phyloP scores from a whole-genome alignment of 1,140 invertebrate genomes.

The Cydia splendana region DNA sequence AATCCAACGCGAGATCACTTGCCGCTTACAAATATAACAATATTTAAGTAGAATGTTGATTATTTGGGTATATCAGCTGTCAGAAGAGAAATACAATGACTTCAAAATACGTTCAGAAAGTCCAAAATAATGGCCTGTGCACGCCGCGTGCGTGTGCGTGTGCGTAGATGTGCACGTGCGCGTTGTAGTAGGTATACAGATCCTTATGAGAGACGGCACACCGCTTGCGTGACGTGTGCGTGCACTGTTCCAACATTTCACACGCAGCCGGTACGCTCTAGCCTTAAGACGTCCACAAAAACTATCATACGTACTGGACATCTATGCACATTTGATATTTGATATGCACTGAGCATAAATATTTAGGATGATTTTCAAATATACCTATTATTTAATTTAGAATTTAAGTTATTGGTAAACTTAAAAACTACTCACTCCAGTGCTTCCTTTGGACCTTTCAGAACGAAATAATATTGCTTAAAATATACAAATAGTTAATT shows the following conservation, averaged over 20 bases:
- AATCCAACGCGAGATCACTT: slow-evolving; percentile 36
- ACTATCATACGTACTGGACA: background rate
- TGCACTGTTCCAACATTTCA: too few relatives aligned
- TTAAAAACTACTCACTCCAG: too few relatives aligned
- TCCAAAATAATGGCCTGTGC: too few relatives aligned
- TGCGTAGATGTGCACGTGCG: too few relatives aligned
- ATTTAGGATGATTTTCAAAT: background rate
- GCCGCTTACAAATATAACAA: slow-evolving; percentile 35
- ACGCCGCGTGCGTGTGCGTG: too few relatives aligned
- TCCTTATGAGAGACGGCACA: too few relatives aligned
- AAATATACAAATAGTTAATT: slow-evolving; percentile 1
- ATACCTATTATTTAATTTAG: too few relatives aligned
- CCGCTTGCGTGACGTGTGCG: too few relatives aligned
- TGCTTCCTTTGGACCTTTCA: background rate
- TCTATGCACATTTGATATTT: background rate
- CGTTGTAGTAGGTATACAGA: too few relatives aligned
- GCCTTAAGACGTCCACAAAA: too few relatives aligned
- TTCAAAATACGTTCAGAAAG: background rate
- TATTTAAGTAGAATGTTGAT: slow-evolving; percentile 32
- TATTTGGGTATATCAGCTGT: slow-evolving; percentile 26
- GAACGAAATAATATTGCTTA: background rate
- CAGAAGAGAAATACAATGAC: background rate
- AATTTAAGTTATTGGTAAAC: too few relatives aligned
- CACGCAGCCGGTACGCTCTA: too few relatives aligned
- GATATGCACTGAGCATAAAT: background rate